Base-by-base conservation (phyloP, 2,113 vertebrate genomes). In the Nipponia nippon region DNA sequence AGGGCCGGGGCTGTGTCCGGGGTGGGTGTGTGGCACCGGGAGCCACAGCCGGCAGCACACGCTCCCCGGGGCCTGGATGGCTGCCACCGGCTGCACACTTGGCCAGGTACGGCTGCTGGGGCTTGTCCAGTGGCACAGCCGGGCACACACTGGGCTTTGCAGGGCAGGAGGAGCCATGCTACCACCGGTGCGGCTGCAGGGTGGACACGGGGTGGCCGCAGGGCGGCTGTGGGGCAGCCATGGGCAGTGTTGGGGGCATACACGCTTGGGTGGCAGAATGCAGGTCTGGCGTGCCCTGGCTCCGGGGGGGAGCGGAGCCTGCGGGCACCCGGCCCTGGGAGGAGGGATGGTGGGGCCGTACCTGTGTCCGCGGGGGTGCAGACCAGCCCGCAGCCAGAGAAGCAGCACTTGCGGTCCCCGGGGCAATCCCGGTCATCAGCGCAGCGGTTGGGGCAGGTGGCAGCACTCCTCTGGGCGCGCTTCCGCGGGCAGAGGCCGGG, bases 121-220 rank as follows among this genome's bases (percentile, higher is more conserved):
- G n/a, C 49, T 56, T 2, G 44, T 52, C 71, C 11, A 4, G 81
- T 4, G 6, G 55, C 27, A 49, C 0, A 0, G 85, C 61, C 0
- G 1, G 58, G 58, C 70, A 66, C 82, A 47, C 1, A 2, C 55
- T 4, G 2, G 67, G 42, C 63, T 32, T 56, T 11, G 11, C 22
- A 2, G 46, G 38, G 16, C 12, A 44, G 55, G 23, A 46, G 4
- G 5, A 89, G n/a, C 78, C 2, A 1, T 38, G 81, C 50, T 29
- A 15, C 34, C 52, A 17, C 13, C 5, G 2, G 29, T 1, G 7
- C 3, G 1, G 61, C 36, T 44, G 32, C 3, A 6, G 56, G 44
- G 29, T 61, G 50, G 56, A 10, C 0, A 0, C 0, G 4, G 53
- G 53, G 61, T 1, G 8, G 40, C 29, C 1, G 6, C 11, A 6